A percentile compares a stretch with the other conserved stretches of the same genome.
These are phyloP conservation scores for Drosophila kepulauana DNA, from an alignment of 1,140 invertebrate species.

Conservation along the genomic window DNA sequence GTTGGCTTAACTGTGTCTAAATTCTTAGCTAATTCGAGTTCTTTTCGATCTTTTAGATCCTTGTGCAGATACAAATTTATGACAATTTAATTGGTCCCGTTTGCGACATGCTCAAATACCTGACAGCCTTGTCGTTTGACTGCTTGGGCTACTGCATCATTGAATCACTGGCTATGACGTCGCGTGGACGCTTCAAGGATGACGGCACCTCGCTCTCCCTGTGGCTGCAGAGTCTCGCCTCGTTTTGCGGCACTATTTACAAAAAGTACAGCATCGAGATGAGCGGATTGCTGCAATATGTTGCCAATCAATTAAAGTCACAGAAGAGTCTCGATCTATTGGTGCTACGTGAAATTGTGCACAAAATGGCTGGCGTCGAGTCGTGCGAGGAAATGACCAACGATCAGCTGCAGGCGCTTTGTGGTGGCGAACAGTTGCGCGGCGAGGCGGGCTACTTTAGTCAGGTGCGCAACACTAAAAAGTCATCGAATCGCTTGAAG, in stretches of 20 bases:
- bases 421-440: conserved; percentile 97
- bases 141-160: conserved; percentile 98
- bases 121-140: conserved; percentile 98
- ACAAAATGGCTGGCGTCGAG: conserved; percentile 99
- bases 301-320: conserved; percentile 98
- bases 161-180: conserved; percentile 93
- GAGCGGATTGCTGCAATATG: conserved; percentile 97
- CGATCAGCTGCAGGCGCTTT: conserved; percentile 98
- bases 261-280: conserved; percentile 99
- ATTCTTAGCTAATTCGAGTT: conserved; percentile 82
- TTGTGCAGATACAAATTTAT: conserved; percentile 97
- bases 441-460: conserved; percentile 98
- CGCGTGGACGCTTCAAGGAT: conserved; percentile 92
- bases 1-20: no score
- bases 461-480: conserved; percentile 98
- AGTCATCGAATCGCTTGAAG: conserved; percentile 97
- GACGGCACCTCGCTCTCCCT: conserved; percentile 97
- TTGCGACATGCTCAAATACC: conserved; percentile 98
- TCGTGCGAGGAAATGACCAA: conserved; percentile 97
- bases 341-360: conserved; percentile 98
- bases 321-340: conserved; percentile 98
- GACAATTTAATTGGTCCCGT: conserved; percentile 99
- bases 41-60: conserved; percentile 88
- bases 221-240: conserved; percentile 97
- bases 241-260: conserved; percentile 97